Base-by-base conservation (phyloP, 2,113 vertebrate genomes). In the Equus przewalskii region DNA sequence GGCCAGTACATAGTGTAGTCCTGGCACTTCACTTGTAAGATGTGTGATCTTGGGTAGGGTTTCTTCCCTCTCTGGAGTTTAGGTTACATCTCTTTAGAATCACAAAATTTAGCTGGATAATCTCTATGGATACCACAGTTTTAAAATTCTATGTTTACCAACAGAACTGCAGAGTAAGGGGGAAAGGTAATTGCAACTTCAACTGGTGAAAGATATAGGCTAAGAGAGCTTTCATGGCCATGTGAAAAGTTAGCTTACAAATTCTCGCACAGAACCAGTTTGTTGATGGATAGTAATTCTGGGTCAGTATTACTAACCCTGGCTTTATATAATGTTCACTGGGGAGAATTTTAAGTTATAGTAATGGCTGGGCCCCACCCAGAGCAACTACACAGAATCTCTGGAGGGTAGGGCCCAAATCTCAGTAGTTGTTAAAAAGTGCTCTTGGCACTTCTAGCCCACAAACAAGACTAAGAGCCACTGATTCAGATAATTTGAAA, bases 401-500 rank as follows among this genome's bases (percentile, higher is more conserved):
- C 44, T 46, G 64, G 33, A 76, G 36, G 22, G 15, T 73, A 33
- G 5, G 9, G 16, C 36, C 46, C 6, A 28, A 3, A 24, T 70
- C 58, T 22, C 22, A 87, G n/a, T 56, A 46, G 46, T 30, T 89
- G 22, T n/a, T 54, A 60, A 88, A 69, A 89, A 81, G 16, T 54
- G 30, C 15, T 73, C 7, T 1, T 13, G 33, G 69, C 33, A 76
- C 70, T 85, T 54, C 44, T 54, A 84, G 19, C 19, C 30, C 7
- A 72, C 16, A 70, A 56, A 89, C 19, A 91, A 75, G 64, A 79
- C 65, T 75, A 97, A 80, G 65, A 85, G 83, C 6, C n/a, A 79
- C 18, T 73, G 15, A 83, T 44, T 15, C 67, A 89, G 67, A 76
- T 24, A 36, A 86, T 65, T 36, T n/a, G 18, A 81, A 84, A 85